A percentile compares a stretch with the other conserved stretches of the same genome.
Conservation (phyloP, 2,797 vertebrate genomes). For the Lateolabrax maculatus region DNA sequence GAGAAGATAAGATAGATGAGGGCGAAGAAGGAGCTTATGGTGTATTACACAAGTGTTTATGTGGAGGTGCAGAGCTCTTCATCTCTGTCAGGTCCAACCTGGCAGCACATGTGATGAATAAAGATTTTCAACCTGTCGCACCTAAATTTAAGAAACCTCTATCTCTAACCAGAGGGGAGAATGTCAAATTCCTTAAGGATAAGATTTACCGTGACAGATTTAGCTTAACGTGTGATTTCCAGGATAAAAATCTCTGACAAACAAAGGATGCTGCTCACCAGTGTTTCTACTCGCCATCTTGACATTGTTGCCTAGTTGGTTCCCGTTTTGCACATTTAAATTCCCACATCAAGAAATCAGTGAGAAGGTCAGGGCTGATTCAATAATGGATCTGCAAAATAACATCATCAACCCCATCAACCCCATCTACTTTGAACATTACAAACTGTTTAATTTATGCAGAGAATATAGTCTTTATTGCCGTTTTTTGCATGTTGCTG, state of each 20-base stretch:
- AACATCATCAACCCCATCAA: neutral
- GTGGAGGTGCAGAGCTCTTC: neutral
- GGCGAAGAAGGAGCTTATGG: no score
- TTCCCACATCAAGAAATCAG: neutral
- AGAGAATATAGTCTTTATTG: neutral
- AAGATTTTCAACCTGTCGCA: neutral
- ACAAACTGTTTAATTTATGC: neutral
- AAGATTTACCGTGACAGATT: no score
- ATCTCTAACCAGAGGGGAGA: neutral
- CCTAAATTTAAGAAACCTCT: neutral
- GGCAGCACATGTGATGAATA: no score
- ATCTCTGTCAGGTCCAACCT: no score
- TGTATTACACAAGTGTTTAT: no score
- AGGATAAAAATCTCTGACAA: no score
- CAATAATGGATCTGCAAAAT: neutral
- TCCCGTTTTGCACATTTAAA: neutral
- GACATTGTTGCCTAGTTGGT: neutral
- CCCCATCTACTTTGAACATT: neutral
- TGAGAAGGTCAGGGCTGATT: neutral
- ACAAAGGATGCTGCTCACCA: no score
- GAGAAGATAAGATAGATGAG: no score
- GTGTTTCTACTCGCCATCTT: no score
- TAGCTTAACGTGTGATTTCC: no score
- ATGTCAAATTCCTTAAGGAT: neutral
- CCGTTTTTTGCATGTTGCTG: neutral